Conservation (phyloP, 1,140 invertebrate species). For the Geopemphigus sp. region DNA sequence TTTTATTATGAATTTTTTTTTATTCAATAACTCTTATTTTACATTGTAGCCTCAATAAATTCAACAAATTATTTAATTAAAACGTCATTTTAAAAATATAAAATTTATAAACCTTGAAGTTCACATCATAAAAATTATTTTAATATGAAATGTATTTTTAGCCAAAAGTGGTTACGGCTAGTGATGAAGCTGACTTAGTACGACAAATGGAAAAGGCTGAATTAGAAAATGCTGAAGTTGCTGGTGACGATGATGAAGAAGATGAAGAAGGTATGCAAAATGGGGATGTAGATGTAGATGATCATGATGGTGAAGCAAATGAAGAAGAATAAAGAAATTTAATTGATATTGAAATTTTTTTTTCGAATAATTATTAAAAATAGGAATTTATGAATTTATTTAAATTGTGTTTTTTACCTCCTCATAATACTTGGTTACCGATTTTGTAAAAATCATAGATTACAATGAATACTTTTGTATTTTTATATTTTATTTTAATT, state of each 20-base stretch:
- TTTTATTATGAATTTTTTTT: not conserved
- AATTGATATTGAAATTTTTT: conserved; percentile 2
- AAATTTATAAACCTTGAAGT: no score
- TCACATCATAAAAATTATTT: not conserved
- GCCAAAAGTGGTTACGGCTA: conserved; percentile 97
- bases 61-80: no score
- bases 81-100: not conserved
- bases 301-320: conserved; percentile 53
- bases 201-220: conserved; percentile 91
- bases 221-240: conserved; percentile 90
- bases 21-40: no score
- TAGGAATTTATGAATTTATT: conserved; percentile 29
- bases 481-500: conserved; percentile 8
- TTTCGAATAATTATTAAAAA: conserved; percentile 38
- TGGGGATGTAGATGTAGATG: conserved; percentile 58
- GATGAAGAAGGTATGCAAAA: conserved; percentile 65
- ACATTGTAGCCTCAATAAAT: no score
- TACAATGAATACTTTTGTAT: not conserved
- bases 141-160: conserved; percentile 55
- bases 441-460: not conserved
- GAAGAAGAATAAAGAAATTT: conserved; percentile 47
- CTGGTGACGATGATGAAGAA: conserved; percentile 83
- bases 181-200: conserved; percentile 92
- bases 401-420: conserved; percentile 18
- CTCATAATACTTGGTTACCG: not conserved